phyloP scores from a whole-genome alignment of 92 coral and sea anemone species.

The Ricordea florida region DNA sequence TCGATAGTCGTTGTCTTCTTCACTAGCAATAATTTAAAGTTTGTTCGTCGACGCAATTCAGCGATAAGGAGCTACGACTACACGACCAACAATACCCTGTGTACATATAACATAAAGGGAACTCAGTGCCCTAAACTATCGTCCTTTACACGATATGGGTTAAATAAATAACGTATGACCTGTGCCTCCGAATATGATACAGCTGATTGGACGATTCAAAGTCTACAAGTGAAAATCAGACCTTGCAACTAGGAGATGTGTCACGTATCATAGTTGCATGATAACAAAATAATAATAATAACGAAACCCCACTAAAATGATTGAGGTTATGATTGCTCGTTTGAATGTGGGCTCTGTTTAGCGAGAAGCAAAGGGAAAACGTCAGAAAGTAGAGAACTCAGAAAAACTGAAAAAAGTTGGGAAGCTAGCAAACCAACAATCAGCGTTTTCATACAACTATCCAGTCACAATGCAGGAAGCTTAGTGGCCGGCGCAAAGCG shows the following conservation, averaged over 20 bases:
- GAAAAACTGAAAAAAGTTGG: too few relatives aligned
- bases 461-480: too few relatives aligned
- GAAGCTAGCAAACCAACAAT: too few relatives aligned
- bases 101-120: not conserved
- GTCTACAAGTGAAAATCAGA: not conserved
- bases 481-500: too few relatives aligned
- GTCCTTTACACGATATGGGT: not conserved
- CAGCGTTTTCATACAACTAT: too few relatives aligned
- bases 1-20: conserved; percentile 15
- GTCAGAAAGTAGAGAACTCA: too few relatives aligned
- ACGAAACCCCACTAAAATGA: too few relatives aligned
- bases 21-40: conserved; percentile 32
- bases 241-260: not conserved
- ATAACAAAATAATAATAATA: too few relatives aligned
- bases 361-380: too few relatives aligned
- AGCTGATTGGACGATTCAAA: not conserved
- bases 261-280: too few relatives aligned
- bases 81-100: conserved; percentile 24
- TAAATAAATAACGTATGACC: conserved; percentile 38
- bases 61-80: conserved; percentile 21
- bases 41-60: conserved; percentile 18
- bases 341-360: too few relatives aligned
- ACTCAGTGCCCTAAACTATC: conserved; percentile 10
- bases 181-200: conserved; percentile 27
- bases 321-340: too few relatives aligned